Conservation (phyloP, 2,797 vertebrate species). For the Hoplostethus mediterraneus region DNA sequence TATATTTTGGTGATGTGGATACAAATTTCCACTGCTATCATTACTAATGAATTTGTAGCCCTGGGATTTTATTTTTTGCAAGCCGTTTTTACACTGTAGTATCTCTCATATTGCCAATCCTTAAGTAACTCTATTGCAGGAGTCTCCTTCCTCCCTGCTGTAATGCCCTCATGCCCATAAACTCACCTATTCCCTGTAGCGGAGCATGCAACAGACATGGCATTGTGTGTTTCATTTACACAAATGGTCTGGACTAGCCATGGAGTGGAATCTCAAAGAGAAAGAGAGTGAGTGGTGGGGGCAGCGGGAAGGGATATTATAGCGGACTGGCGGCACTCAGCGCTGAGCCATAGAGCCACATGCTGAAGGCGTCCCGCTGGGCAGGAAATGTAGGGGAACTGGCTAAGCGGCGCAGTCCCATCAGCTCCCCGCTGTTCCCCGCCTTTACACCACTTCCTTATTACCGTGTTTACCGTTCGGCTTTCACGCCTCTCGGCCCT, state of each 20-base stretch:
- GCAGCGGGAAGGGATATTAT: conserved; percentile 82
- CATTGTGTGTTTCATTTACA: conserved; percentile 66
- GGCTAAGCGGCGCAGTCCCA: conserved; percentile 89
- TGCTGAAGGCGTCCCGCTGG: conserved; percentile 90
- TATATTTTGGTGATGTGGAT: not conserved
- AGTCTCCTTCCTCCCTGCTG: conserved; percentile 17
- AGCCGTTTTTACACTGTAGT: conserved; percentile 1
- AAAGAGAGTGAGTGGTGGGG: conserved; percentile 71
- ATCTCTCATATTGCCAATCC: conserved; percentile 18
- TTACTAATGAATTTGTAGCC: too few relatives aligned
- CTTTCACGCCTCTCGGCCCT: conserved; percentile 88
- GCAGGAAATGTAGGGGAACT: conserved; percentile 97
- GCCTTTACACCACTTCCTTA: conserved; percentile 94
- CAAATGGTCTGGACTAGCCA: conserved; percentile 79
- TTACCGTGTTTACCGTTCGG: conserved; percentile 94
- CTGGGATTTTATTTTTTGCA: not conserved
- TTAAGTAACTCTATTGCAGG: conserved; percentile 8
- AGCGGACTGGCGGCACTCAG: conserved; percentile 76
- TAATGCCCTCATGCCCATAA: conserved; percentile 46
- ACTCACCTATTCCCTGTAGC: conserved; percentile 30
- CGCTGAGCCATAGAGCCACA: conserved; percentile 81
- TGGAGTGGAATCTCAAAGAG: conserved; percentile 65
- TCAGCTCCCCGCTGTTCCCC: conserved; percentile 93
- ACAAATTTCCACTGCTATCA: not conserved
- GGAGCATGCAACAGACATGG: conserved; percentile 18